A percentile compares a stretch with the other conserved stretches of the same genome.
Conservation (phyloP, 2,113 vertebrate species). For the Apaloderma vittatum region DNA sequence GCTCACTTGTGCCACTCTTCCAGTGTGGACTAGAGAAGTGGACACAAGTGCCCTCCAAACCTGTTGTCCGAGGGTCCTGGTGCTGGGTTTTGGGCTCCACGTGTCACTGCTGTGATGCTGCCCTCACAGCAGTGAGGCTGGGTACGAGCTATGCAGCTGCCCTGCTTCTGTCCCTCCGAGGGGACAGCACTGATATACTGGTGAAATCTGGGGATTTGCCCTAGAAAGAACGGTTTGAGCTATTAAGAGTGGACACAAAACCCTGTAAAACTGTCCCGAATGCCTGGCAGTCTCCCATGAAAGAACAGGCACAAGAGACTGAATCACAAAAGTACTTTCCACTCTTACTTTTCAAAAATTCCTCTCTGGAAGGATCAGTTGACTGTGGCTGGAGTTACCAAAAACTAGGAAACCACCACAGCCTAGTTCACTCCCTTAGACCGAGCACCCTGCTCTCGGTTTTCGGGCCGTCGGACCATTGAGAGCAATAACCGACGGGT, state of each 20-base stretch:
- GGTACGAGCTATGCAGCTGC: background rate
- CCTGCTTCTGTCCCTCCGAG: background rate
- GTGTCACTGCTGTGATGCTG: background rate
- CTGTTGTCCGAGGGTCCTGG: fast-evolving
- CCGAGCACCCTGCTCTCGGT: fast-evolving
- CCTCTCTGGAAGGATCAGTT: background rate
- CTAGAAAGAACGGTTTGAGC: background rate
- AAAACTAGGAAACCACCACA: background rate
- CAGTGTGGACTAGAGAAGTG: fast-evolving
- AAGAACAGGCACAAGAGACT: background rate
- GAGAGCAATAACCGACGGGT: fast-evolving
- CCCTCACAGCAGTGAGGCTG: background rate
- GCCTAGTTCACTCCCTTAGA: too few relatives aligned
- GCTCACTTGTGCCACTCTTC: background rate
- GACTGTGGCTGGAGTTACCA: fast-evolving
- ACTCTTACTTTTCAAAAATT: background rate
- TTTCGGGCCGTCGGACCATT: background rate
- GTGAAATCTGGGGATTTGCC: fast-evolving
- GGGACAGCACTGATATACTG: background rate
- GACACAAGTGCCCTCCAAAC: fast-evolving
- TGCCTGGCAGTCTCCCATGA: background rate
- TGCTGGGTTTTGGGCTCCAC: background rate
- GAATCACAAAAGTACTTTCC: background rate
- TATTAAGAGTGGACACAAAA: background rate
- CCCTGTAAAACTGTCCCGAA: background rate